Conservation (phyloP, 2,113 vertebrate genomes). For the Carlito syrichta region DNA sequence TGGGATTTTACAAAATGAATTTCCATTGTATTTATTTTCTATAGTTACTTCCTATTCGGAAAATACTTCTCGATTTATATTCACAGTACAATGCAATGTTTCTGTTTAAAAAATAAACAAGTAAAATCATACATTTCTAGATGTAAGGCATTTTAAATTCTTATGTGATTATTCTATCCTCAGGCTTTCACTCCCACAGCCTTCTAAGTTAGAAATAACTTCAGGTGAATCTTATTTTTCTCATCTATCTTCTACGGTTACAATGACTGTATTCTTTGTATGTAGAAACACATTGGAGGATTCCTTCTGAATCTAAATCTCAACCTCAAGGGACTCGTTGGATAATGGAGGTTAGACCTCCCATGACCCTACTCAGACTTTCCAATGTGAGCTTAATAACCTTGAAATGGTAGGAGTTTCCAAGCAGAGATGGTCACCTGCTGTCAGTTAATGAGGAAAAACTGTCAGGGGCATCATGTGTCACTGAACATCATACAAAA, state of each 20-base stretch:
- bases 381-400: neutral
- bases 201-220: neutral
- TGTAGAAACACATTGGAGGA: neutral
- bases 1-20: neutral
- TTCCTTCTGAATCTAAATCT: neutral
- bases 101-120: neutral
- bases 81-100: neutral
- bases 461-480: accelerated
- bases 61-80: neutral
- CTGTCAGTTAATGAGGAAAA: neutral
- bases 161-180: too few relatives aligned
- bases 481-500: neutral
- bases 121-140: neutral
- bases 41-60: too few relatives aligned
- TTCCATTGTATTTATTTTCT: neutral
- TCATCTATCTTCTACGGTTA: neutral
- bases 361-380: neutral
- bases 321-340: neutral
- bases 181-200: too few relatives aligned
- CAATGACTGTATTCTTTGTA: neutral
- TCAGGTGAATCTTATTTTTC: neutral
- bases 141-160: neutral
- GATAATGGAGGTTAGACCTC: neutral
- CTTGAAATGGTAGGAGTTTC: neutral
- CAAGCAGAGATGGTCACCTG: neutral